Evolutionary conservation across 1,140 invertebrate genomes (phyloP), one percentile per base, ranked within the genome.

Genomic region (Apis laboriosa): DNA sequence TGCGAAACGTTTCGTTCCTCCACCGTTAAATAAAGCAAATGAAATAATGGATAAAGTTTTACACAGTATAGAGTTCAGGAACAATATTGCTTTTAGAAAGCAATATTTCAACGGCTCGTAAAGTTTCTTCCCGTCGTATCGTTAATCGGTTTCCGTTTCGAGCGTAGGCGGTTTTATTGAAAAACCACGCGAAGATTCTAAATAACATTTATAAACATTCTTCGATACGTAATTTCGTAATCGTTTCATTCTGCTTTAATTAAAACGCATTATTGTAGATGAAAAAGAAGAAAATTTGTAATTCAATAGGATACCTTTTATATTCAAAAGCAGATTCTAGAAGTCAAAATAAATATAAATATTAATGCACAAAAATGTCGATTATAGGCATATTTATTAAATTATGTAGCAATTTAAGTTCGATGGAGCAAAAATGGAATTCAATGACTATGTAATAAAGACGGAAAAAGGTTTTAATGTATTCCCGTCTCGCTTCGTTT

Each of bases 31-130:
- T 76, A 77, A 73, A 24, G 64, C 64, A 68, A 82, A 82, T 60
- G 80, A 77, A 82, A 82, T 82, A 82, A 77, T 58, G 63, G 80
- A 53, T 15, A 68, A 82, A 82, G 80, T 82, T 81, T 68, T 11
- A 28, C 12, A 19, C 17, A 12, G 71, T 77, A 77, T 61, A 68
- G 63, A 58, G 75, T 76, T 76, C n/a, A 58, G 73, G 28, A 77
- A 70, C 80, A 58, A 76, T 82, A 82, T 82, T 68, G 80, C 80
- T 77, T 82, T 82, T 61, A 77, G 73, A 77, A 82, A 67, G 73
- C 80, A 77, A 77, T 77, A 82, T 82, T 82, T 82, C 80, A 82
- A 82, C 80, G 9, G 80, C n/a, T 60, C 55, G 74, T 76, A 67
- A 82, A 82, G 43, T 82, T 82, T 13, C n/a, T 34, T 17, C 11